phyloP scores from a whole-genome alignment of 2,113 vertebrate species.

The Gnathonemus longibarbis region DNA sequence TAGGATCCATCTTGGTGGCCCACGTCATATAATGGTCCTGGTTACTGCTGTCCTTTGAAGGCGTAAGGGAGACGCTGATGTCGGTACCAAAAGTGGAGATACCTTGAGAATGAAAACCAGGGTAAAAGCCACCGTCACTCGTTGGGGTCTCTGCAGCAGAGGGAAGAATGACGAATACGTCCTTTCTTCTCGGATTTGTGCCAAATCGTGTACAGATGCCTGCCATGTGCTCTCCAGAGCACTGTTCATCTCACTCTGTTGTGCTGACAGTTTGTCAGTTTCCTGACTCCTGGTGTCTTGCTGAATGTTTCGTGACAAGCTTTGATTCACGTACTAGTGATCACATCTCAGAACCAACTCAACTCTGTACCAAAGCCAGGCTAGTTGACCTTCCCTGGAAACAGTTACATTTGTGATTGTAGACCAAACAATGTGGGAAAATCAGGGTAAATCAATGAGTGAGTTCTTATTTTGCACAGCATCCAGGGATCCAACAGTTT shows the following conservation, averaged over 20 bases:
- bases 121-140: neutral
- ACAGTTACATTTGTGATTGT: neutral
- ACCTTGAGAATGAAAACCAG: neutral
- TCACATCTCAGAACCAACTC: neutral
- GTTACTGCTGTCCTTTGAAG: neutral
- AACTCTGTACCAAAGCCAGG: neutral
- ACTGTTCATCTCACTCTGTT: neutral
- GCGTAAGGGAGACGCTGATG: neutral
- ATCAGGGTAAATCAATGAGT: neutral
- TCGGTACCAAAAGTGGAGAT: neutral
- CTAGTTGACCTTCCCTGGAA: neutral
- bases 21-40: neutral
- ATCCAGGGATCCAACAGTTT: neutral
- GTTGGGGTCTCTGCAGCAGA: neutral
- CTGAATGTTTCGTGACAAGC: neutral
- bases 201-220: constrained; percentile 19
- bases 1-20: neutral
- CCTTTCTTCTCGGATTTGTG: neutral
- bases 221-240: neutral
- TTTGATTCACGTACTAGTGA: neutral
- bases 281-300: neutral
- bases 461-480: neutral
- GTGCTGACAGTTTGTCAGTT: constrained; percentile 5
- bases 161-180: neutral
- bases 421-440: neutral